Evolutionary conservation across 2,888 invertebrate species (phyloP).

Genomic region (Lottia scabra): DNA sequence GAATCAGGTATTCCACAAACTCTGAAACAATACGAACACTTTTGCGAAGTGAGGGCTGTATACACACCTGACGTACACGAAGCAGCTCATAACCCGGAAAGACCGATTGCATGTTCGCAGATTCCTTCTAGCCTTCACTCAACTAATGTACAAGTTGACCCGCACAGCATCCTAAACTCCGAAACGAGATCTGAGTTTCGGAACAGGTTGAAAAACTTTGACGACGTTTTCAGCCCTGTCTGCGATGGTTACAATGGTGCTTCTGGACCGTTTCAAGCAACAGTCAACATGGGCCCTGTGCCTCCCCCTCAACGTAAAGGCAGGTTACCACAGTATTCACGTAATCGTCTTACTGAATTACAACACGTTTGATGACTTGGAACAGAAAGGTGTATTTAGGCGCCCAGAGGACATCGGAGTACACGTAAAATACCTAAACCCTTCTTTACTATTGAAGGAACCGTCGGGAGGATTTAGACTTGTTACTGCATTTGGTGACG

Average conservation of each 20-base stretch:
- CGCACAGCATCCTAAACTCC: conserved; percentile 15
- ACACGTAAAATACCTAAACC: conserved; percentile 36
- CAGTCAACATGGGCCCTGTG: no score
- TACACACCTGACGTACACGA: neutral
- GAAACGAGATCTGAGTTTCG: conserved; percentile 12
- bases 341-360: conserved; percentile 32
- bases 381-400: conserved; percentile 26
- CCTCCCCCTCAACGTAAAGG: conserved; percentile 43
- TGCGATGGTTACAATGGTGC: conserved; percentile 33
- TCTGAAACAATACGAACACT: conserved; percentile 15
- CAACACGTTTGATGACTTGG: conserved; percentile 41
- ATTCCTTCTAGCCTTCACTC: neutral
- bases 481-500: conserved; percentile 30
- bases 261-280: no score
- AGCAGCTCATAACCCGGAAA: no score
- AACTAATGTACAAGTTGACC: conserved; percentile 16
- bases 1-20: conserved; percentile 12
- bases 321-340: conserved; percentile 36
- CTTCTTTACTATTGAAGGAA: conserved; percentile 32
- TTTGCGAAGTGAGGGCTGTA: conserved; percentile 11
- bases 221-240: conserved; percentile 24
- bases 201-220: conserved; percentile 16
- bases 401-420: conserved; percentile 27
- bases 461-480: conserved; percentile 22
- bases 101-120: neutral